phyloP scores from a whole-genome alignment of 2,888 invertebrate genomes.

The Pristionchus exspectatus region DNA sequence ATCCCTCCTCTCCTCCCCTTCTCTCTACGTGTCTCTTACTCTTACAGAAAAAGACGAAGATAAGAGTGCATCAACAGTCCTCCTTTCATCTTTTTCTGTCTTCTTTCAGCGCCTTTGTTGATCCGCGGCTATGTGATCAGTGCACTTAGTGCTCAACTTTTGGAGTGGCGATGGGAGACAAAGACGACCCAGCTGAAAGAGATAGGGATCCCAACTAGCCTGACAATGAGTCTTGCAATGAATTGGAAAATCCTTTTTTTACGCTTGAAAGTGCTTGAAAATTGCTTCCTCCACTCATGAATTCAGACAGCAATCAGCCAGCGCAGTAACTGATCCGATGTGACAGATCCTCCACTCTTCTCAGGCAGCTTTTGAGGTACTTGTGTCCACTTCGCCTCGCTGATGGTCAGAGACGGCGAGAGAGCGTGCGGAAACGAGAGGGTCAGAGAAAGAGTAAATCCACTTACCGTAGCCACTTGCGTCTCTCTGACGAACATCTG shows the following conservation, averaged over 20 bases:
- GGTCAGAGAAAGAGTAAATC: not conserved
- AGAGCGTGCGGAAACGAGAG: conserved; percentile 20
- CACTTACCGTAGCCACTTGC: not conserved
- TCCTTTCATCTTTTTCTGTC: not conserved
- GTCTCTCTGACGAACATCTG: not conserved
- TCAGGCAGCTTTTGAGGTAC: conserved; percentile 25
- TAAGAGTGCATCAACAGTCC: not conserved
- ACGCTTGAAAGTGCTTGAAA: too few species aligned
- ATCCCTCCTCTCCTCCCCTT: not conserved
- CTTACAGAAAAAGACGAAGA: too few species aligned
- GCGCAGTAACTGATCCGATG: not conserved
- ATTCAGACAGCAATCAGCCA: not conserved
- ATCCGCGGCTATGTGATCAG: not conserved
- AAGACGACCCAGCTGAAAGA: not conserved
- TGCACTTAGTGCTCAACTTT: conserved; percentile 20
- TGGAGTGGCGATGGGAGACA: not conserved
- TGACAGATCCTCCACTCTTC: not conserved
- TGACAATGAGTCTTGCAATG: too few species aligned
- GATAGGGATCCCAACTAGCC: not conserved
- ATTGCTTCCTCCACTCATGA: too few species aligned
- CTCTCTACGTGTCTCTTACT: too few species aligned
- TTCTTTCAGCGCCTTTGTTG: not conserved
- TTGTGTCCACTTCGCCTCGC: not conserved
- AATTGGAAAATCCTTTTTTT: too few species aligned
- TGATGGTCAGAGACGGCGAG: not conserved